Evolutionary conservation across 92 coral and sea anemone genomes (phyloP).

Genomic region (Blastomussa wellsi): DNA sequence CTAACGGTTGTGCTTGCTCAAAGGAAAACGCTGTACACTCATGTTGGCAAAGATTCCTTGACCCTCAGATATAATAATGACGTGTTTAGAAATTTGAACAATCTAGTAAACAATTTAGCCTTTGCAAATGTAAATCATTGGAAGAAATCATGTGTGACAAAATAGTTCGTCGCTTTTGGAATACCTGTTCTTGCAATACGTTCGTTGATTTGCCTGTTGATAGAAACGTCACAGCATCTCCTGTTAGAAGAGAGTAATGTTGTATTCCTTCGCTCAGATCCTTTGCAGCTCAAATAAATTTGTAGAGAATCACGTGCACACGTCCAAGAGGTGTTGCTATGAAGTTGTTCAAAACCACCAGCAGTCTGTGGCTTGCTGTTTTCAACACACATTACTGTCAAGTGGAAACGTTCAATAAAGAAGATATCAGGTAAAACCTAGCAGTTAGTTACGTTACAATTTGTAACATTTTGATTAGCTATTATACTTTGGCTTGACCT

Average conservation of each 20-base stretch:
- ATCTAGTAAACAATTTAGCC: too few relatives aligned
- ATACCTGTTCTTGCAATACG: neutral
- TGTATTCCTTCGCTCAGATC: neutral
- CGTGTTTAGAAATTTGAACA: too few relatives aligned
- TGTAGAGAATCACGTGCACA: neutral
- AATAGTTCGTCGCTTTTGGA: neutral
- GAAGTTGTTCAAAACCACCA: neutral
- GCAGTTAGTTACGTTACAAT: neutral
- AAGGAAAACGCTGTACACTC: too few relatives aligned
- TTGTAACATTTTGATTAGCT: neutral
- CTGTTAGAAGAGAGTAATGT: neutral
- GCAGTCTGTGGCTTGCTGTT: neutral
- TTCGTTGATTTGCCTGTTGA: neutral
- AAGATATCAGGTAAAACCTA: neutral
- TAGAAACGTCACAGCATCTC: slow-evolving; percentile 22
- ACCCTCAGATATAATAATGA: too few relatives aligned
- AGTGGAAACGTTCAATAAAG: neutral
- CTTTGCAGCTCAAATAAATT: neutral
- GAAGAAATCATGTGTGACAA: neutral
- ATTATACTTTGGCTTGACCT: too few relatives aligned
- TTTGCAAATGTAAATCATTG: neutral
- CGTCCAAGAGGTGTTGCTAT: slow-evolving; percentile 6
- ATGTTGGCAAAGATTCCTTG: too few relatives aligned
- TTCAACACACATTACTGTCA: neutral
- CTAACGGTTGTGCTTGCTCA: too few relatives aligned